A percentile compares a stretch with the other conserved stretches of the same genome.
phyloP scores from a whole-genome alignment of 1,140 invertebrate genomes.

The Atta colombica region DNA sequence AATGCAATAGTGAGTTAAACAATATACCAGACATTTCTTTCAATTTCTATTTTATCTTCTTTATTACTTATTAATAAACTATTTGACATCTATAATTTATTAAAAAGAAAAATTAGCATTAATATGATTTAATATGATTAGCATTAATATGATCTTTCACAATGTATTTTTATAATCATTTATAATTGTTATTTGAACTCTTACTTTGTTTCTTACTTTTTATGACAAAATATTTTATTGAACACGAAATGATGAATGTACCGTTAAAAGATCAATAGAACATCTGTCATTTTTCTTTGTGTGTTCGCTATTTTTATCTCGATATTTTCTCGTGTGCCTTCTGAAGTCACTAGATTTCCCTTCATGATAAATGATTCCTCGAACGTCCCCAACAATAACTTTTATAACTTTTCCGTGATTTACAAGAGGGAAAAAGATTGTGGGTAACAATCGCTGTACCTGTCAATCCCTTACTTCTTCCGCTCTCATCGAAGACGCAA shows the following conservation, averaged over 20 bases:
- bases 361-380: neutral
- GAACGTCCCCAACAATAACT: neutral
- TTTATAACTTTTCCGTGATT: conserved; percentile 1
- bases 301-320: conserved; percentile 15
- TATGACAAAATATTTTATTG: neutral
- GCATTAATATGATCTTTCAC: too few species aligned
- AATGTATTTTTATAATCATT: neutral
- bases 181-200: neutral
- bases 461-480: conserved; percentile 21
- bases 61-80: too few species aligned
- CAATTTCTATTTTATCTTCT: neutral
- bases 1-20: neutral
- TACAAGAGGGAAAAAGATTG: conserved; percentile 1
- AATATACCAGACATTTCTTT: neutral
- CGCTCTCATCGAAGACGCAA: conserved; percentile 34
- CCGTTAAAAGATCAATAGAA: conserved; percentile 27
- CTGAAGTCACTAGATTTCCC: conserved; percentile 10
- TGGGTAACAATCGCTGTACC: neutral
- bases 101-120: neutral
- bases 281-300: neutral
- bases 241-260: neutral
- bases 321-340: neutral
- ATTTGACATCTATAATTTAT: neutral
- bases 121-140: neutral
- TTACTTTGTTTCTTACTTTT: neutral